Base-by-base conservation (phyloP, 2,113 vertebrate genomes). In the Glaucidium brasilianum region DNA sequence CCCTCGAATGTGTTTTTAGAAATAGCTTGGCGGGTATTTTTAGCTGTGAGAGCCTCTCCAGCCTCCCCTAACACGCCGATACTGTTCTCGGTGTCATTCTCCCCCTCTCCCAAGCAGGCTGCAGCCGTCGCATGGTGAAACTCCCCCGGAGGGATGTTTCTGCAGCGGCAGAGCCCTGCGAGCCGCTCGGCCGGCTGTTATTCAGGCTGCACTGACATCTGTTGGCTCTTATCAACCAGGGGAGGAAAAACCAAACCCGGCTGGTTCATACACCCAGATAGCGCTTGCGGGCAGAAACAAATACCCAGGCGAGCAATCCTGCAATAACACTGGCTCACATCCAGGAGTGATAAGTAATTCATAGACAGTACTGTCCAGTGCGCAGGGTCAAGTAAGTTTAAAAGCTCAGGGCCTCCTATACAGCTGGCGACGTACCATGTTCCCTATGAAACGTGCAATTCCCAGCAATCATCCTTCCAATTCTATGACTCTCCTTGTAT, bases 1-100 rank as follows among this genome's bases (percentile, higher is more conserved):
- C 91, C 74, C 96, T 93, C 18, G 2, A 84, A 58, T 1, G n/a
- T 89, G 56, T 84, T 96, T 97, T 97, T 79, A 66, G 75, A 85
- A 90, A 16, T 67, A 84, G 37, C 69, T 4, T 21, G 69, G 73
- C 2, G 30, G 77, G 71, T 96, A 67, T 96, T 97, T 97, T 94
- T 93, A 96, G 94, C 94, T 3, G 49, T 15, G 77, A 71, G 94
- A 94, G 77, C 78, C 92, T 49, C 88, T 39, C 67, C 71, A 49
- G 58, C 76, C 88, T 88, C 58, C 82, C 64, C 85, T 7, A 30
- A 34, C 73, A 26, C 67, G 21, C 37, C 37, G 56, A 23, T 12
- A 13, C 52, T 21, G 85, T 10, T 53, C 53, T 5, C 5, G 11
- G 85, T 21, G 14, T 90, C 43, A 23, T 64, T 58, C 62, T 60